Evolutionary conservation across 2,797 vertebrate species (phyloP).

Genomic region (Acrossocheilus fasciatus): DNA sequence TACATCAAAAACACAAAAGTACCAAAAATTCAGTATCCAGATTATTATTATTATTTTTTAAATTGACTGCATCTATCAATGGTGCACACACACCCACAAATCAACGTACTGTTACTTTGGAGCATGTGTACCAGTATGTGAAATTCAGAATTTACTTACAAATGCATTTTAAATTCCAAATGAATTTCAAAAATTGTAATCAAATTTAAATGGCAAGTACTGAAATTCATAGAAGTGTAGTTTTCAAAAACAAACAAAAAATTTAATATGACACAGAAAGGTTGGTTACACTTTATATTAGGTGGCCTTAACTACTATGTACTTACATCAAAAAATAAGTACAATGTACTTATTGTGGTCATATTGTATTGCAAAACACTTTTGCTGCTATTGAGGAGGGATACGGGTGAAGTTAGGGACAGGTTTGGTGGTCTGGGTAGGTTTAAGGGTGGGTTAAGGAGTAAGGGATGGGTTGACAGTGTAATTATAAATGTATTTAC

Average conservation of each 20-base stretch:
- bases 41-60: not conserved
- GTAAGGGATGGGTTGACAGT: no score
- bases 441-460: no score
- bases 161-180: not conserved
- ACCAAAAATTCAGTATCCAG: not conserved
- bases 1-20: not conserved
- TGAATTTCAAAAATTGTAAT: not conserved
- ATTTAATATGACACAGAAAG: not conserved
- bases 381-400: no score
- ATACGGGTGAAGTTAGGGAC: no score
- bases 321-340: no score
- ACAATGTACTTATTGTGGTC: no score
- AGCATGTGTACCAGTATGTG: not conserved
- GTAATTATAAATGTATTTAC: no score
- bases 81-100: not conserved
- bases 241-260: not conserved
- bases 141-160: not conserved
- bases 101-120: not conserved
- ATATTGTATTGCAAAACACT: no score
- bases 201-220: not conserved
- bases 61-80: not conserved
- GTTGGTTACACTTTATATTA: no score
- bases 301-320: no score
- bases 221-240: not conserved
- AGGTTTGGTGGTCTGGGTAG: no score